Conservation (phyloP, 2,113 vertebrate species). For the Eretmochelys imbricata region DNA sequence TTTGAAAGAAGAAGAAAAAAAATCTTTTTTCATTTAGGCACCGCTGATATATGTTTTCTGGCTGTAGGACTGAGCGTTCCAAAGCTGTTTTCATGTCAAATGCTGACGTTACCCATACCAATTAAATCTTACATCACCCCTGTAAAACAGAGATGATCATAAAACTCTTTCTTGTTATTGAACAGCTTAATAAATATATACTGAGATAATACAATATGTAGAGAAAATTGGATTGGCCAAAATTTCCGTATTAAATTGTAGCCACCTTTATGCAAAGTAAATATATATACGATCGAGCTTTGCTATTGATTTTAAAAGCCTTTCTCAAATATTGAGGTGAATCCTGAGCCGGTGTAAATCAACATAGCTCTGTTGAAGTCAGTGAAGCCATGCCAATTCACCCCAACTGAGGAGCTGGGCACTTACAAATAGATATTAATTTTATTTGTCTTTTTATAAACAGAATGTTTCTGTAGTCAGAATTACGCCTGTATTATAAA, state of each 20-base stretch:
- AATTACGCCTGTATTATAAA: not conserved
- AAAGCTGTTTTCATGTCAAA: slow-evolving; percentile 18
- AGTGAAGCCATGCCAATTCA: not conserved
- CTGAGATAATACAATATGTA: not conserved
- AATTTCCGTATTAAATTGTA: slow-evolving; percentile 20
- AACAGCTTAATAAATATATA: slow-evolving; percentile 1
- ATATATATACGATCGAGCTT: not conserved
- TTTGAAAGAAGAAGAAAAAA: not conserved
- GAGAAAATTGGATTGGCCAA: slow-evolving; percentile 5
- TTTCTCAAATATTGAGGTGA: not conserved
- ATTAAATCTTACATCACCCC: not conserved
- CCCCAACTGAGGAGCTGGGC: not conserved
- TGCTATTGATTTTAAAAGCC: not conserved
- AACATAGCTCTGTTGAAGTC: not conserved
- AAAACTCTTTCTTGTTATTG: not conserved
- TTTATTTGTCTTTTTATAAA: not conserved
- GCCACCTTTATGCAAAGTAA: not conserved
- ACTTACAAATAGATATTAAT: not conserved
- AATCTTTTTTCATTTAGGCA: not conserved
- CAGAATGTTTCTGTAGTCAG: not conserved
- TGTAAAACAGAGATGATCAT: not conserved
- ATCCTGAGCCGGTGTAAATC: not conserved
- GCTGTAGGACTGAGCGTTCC: not conserved
- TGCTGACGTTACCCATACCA: not conserved
- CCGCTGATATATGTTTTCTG: not conserved